Evolutionary conservation across 2,797 vertebrate species (phyloP), one percentile per base, ranked within the genome.

Genomic region (Macropus fuliginosus): DNA sequence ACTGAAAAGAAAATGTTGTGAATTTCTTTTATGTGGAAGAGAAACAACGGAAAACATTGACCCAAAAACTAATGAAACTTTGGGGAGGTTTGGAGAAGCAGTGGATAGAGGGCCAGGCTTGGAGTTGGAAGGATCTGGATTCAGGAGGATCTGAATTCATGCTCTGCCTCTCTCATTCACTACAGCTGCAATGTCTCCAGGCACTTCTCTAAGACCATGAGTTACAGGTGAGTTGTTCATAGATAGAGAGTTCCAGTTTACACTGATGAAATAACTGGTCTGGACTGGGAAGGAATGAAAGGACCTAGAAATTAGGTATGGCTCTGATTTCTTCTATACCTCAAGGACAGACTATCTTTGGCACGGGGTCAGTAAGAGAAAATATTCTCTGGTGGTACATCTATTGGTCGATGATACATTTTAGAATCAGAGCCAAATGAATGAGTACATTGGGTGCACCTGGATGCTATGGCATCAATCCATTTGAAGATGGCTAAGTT

Each of bases 1-100:
- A 97, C 97, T 96, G 94, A 95, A 95, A 55, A 92, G 89, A 92
- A 96, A 94, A 97, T 95, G 91, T 54, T 93, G 91, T 50, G 92
- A 74, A 54, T 92, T 97, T 97, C 93, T 92, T 94, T 97, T 96
- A 93, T 28, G 50, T 29, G 28, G 94, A 28, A 34, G 66, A 96
- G 56, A 96, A 94, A 91, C 95, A 94, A 95, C 0, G 93, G 90
- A 96, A 95, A 95, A 74, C 94, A 95, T 93, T 16, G 9, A 81
- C 40, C 10, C 54, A 89, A 56, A 95, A 93, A 94, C 94, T 97
- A 91, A 97, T 97, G 96, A 96, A 95, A 96, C 94, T 31, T 95
- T 74, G 16, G 90, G 31, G 90, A 91, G 16, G 52, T 29, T 91
- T n/a, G 54, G 90, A 55, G 52, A 31, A 91, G 54, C 12, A 91